These are phyloP conservation scores for Castor canadensis DNA, from an alignment of 2,113 vertebrate species.

Conservation along the genomic window DNA sequence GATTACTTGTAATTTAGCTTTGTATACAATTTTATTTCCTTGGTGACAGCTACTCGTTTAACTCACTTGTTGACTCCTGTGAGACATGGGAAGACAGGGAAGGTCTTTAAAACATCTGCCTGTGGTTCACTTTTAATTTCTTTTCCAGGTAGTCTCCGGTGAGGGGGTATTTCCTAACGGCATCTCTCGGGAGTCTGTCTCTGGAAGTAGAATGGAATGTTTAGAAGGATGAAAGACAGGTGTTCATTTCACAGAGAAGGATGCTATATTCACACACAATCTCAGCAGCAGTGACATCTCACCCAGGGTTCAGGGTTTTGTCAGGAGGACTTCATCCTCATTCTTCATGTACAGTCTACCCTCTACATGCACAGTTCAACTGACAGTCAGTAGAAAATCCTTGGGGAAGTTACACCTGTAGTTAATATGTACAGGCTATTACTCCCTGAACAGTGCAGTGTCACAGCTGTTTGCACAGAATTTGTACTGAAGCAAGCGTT, in stretches of 20 bases:
- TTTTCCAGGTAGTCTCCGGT: constrained; percentile 60
- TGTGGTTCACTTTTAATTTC: background rate
- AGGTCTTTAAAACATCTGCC: background rate
- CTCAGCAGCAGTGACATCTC: background rate
- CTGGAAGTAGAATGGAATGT: constrained; percentile 50
- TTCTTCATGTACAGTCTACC: background rate
- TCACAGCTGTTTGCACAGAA: background rate
- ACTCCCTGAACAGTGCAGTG: background rate
- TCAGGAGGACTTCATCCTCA: background rate
- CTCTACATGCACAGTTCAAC: background rate
- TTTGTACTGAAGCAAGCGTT: background rate
- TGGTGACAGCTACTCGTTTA: background rate
- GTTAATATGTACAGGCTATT: background rate
- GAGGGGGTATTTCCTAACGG: constrained; percentile 28
- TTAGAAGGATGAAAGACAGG: constrained; percentile 51
- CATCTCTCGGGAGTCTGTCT: background rate
- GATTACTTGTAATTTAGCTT: background rate
- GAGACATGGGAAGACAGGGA: background rate
- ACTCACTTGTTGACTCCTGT: background rate
- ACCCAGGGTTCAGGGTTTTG: background rate
- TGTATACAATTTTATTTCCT: background rate
- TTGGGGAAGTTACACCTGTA: background rate
- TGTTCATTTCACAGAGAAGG: background rate
- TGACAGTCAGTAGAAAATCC: background rate
- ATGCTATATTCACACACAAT: background rate